Conservation (phyloP, 2,888 invertebrate species). For the Hyposoter didymator region DNA sequence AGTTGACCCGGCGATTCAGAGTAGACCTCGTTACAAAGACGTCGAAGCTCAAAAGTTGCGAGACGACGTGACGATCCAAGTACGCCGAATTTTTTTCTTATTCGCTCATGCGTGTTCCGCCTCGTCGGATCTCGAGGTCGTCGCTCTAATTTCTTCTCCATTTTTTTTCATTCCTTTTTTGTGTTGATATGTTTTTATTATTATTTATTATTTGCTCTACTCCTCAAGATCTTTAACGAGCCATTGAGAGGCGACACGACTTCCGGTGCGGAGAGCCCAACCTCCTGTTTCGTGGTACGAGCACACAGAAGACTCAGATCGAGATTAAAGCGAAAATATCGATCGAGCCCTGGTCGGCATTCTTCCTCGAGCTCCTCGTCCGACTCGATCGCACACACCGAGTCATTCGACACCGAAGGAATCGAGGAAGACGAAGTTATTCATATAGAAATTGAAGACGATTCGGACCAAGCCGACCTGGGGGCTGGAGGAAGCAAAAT, state of each 20-base stretch:
- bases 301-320: slow-evolving; percentile 72
- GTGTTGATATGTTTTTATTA: neutral
- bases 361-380: slow-evolving; percentile 69
- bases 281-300: slow-evolving; percentile 74
- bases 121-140: slow-evolving; percentile 22
- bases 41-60: slow-evolving; percentile 79
- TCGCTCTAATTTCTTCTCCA: slow-evolving; percentile 31
- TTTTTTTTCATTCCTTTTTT: slow-evolving; percentile 32
- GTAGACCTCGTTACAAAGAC: slow-evolving; percentile 74
- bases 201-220: slow-evolving; percentile 19
- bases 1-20: slow-evolving; percentile 55
- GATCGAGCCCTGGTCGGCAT: slow-evolving; percentile 40
- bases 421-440: slow-evolving; percentile 75
- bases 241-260: slow-evolving; percentile 67
- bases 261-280: slow-evolving; percentile 71
- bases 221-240: slow-evolving; percentile 76
- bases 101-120: slow-evolving; percentile 28
- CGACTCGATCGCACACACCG: slow-evolving; percentile 76
- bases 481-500: slow-evolving; percentile 60
- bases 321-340: slow-evolving; percentile 63
- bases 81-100: slow-evolving; percentile 58
- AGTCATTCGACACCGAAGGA: slow-evolving; percentile 74
- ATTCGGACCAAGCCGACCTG: slow-evolving; percentile 63
- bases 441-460: slow-evolving; percentile 74
- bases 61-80: slow-evolving; percentile 82